These are phyloP conservation scores for Pissodes strobi DNA, from an alignment of 1,140 invertebrate species.

Conservation along the genomic window DNA sequence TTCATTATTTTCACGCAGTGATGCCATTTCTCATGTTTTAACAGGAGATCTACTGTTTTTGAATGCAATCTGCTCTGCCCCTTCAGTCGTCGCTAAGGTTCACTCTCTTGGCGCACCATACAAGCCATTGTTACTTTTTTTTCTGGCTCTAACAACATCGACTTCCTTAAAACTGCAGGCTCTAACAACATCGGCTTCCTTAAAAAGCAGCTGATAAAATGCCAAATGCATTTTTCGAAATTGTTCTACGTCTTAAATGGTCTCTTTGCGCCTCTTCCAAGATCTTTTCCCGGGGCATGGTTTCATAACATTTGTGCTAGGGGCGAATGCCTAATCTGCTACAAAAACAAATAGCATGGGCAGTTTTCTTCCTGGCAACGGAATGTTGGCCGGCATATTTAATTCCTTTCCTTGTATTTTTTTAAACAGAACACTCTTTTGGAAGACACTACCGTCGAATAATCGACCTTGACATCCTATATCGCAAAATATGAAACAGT, in stretches of 20 bases:
- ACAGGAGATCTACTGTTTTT: no score
- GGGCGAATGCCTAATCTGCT: not conserved
- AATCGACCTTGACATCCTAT: not conserved
- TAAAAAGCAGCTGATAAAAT: not conserved
- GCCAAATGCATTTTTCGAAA: not conserved
- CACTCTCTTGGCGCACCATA: no score
- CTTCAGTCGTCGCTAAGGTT: no score
- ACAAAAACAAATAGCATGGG: no score
- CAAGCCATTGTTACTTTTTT: no score
- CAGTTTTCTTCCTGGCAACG: not conserved
- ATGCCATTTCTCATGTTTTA: no score
- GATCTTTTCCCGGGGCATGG: no score
- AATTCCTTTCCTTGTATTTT: no score
- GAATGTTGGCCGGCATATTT: not conserved
- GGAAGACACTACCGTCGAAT: not conserved
- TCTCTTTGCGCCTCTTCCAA: not conserved
- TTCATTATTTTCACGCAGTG: no score
- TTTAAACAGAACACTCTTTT: not conserved
- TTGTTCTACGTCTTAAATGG: not conserved
- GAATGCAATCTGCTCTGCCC: no score
- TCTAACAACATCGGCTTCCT: no score
- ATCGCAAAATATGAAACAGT: not conserved
- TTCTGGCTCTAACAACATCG: not conserved
- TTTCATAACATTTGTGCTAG: not conserved
- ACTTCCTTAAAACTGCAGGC: no score